Conservation (phyloP, 2,797 vertebrate genomes). For the Channallabes apus region DNA sequence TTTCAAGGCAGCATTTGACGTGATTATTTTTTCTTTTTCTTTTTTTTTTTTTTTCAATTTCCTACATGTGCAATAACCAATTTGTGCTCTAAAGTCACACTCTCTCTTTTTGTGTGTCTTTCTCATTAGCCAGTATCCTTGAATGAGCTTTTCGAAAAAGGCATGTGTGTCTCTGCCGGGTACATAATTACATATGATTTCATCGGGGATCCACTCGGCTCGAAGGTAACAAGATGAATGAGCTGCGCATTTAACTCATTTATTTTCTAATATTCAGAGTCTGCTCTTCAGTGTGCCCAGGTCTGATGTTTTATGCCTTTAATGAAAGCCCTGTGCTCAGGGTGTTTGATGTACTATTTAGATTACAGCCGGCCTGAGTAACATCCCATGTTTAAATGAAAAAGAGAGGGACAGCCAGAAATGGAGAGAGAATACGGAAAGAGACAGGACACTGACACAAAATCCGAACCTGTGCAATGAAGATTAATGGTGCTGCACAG, state of each 20-base stretch:
- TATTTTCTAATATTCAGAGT: slow-evolving; percentile 67
- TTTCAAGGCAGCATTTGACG: slow-evolving; percentile 9
- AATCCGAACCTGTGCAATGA: slow-evolving; percentile 67
- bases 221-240: slow-evolving; percentile 59
- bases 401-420: slow-evolving; percentile 8
- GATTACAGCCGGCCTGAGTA: slow-evolving; percentile 54
- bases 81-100: slow-evolving; percentile 59
- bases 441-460: slow-evolving; percentile 62
- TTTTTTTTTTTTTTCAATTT: slow-evolving; percentile 43
- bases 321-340: slow-evolving; percentile 56
- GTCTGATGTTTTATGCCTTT: slow-evolving; percentile 59
- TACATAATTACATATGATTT: slow-evolving; percentile 68
- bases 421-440: slow-evolving; percentile 36
- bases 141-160: slow-evolving; percentile 57
- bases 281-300: slow-evolving; percentile 53
- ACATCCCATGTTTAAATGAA: slow-evolving; percentile 57
- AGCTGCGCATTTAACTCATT: slow-evolving; percentile 68
- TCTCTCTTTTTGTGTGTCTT: slow-evolving; percentile 50
- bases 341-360: slow-evolving; percentile 60
- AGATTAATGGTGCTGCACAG: slow-evolving; percentile 69
- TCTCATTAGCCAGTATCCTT: slow-evolving; percentile 61
- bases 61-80: slow-evolving; percentile 61
- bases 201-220: slow-evolving; percentile 50
- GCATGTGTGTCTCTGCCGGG: slow-evolving; percentile 59
- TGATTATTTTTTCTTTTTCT: slow-evolving; percentile 15